Evolutionary conservation across 30 jellyfish, hydroid and myxozoan species (phyloP), one percentile per base, ranked within the genome.

Genomic region (Pseudorhiza aurosa): DNA sequence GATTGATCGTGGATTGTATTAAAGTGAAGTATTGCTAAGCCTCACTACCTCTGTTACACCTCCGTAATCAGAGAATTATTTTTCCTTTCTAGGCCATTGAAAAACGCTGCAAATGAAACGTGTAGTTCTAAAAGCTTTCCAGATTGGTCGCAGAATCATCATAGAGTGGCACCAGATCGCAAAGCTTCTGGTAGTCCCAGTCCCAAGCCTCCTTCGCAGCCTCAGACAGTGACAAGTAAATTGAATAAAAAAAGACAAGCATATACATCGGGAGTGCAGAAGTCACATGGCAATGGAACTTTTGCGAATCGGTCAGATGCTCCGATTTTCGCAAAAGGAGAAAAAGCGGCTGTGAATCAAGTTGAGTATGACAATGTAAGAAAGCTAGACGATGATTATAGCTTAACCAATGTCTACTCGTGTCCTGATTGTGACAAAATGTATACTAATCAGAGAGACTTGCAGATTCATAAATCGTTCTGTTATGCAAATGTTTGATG

Each of bases 391-490:
- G 73, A 62, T 27, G 73, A 51, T 19, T 44, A 26, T 33, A 60
- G 64, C 14, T 22, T 28, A 35, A 17, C 87, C n/a, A 72, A 77
- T 15, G 68, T 58, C 58, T 59, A 35, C 67, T 46, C 88, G 21
- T 90, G 97, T 69, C 94, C 97, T 18, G 97, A 82, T 53, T 90
- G 97, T 60, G 97, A 90, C 49, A 90, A 78, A 71, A 68, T 65
- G 71, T 83, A 83, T 55, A 28, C 88, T 15, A 73, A 83, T 37
- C 35, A 46, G 19, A 70, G 87, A 25, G 97, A 90, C 47, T 45
- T 90, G 60, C 87, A 90, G 18, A 90, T 90, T 24, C 97, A 90
- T 58, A 83, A 65, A 62, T 62, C 96, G 9, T 90, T 90, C 59
- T 90, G 97, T 65, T 90, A 68, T 74, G 97, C 88, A 8, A 73